Conservation (phyloP, 2,113 vertebrate species). For the Chascanopsetta lugubris region DNA sequence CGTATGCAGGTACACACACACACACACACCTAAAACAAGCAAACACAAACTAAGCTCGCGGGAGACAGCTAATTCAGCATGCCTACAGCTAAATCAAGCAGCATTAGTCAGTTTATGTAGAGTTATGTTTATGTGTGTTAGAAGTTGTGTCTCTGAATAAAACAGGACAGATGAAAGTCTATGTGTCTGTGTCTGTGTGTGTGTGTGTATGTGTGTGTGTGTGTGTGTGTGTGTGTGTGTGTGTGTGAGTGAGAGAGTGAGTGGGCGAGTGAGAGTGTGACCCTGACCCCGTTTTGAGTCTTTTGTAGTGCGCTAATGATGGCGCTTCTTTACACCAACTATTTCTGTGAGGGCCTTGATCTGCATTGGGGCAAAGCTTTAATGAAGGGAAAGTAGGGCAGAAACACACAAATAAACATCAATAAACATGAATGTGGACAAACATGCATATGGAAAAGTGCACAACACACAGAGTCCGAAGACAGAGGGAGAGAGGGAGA, state of each 20-base stretch:
- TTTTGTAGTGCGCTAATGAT: conserved; percentile 82
- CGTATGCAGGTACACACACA: conserved; percentile 14
- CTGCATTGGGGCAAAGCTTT: conserved; percentile 66
- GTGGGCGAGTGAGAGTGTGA: conserved; percentile 17
- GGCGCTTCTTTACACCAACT: conserved; percentile 66
- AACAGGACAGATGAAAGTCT: conserved; percentile 25
- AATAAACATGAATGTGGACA: conserved; percentile 36
- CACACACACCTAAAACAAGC: not conserved
- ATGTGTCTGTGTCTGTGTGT: conserved; percentile 51
- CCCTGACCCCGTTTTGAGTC: conserved; percentile 72
- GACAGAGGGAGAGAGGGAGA: not conserved
- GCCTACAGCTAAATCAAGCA: conserved; percentile 52
- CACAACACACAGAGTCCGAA: not conserved
- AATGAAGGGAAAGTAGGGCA: conserved; percentile 74
- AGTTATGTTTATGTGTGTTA: conserved; percentile 23
- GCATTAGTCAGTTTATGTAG: conserved; percentile 60
- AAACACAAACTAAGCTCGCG: conserved; percentile 24
- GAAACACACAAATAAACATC: conserved; percentile 47
- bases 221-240: not conserved
- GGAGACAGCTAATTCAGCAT: conserved; percentile 32
- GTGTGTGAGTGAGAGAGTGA: not conserved
- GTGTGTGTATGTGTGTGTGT: conserved; percentile 26
- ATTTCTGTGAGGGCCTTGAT: conserved; percentile 79
- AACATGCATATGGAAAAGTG: conserved; percentile 9
- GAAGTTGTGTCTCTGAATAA: conserved; percentile 6